Evolutionary conservation across 35 echinoderm and acorn worm genomes (phyloP).

Genomic region (Diadema setosum): DNA sequence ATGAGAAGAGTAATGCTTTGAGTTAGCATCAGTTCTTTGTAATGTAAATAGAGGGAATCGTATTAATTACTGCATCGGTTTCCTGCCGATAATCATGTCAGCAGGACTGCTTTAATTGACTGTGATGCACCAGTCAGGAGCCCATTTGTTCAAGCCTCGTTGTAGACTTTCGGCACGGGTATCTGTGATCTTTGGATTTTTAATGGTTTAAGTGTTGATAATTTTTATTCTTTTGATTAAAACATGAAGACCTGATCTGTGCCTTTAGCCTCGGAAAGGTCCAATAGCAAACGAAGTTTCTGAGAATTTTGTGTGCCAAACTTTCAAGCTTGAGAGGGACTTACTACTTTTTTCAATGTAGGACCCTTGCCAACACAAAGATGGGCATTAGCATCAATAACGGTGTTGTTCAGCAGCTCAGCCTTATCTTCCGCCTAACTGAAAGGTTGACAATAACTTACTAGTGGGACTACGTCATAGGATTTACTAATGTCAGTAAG

Average conservation of each 20-base stretch:
- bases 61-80: neutral
- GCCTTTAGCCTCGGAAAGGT: neutral
- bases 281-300: neutral
- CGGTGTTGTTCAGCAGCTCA: neutral
- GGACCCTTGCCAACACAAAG: neutral
- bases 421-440: neutral
- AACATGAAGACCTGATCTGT: neutral
- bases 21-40: neutral
- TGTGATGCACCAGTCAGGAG: slow-evolving; percentile 12
- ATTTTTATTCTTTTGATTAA: no score
- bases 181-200: neutral
- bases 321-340: neutral
- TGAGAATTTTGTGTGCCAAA: neutral
- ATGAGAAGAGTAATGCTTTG: neutral
- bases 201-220: no score
- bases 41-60: neutral
- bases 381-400: neutral
- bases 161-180: neutral
- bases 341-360: neutral
- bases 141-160: neutral
- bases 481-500: neutral
- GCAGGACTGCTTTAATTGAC: slow-evolving; percentile 3
- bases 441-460: neutral
- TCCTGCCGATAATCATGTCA: slow-evolving; percentile 22
- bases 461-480: neutral